These are phyloP conservation scores for Pectinophora gossypiella DNA, from an alignment of 1,140 invertebrate genomes.

Conservation along the genomic window DNA sequence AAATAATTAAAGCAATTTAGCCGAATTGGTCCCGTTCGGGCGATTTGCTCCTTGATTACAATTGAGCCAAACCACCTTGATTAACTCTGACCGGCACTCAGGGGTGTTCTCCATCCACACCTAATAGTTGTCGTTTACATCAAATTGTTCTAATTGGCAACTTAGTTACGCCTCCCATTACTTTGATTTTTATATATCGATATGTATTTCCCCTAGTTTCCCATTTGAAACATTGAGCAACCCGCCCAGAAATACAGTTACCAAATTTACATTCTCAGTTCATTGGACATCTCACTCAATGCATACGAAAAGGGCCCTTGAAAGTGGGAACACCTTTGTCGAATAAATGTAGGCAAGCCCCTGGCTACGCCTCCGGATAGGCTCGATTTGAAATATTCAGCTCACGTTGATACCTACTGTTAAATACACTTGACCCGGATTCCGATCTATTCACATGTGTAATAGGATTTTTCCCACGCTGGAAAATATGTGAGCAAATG, in stretches of 20 bases:
- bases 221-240: not conserved
- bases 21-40: not conserved
- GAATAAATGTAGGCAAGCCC: slow-evolving; percentile 12
- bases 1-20: slow-evolving; percentile 3
- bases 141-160: no score
- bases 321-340: slow-evolving; percentile 19
- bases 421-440: slow-evolving; percentile 21
- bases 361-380: slow-evolving; percentile 10
- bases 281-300: slow-evolving; percentile 12
- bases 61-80: not conserved
- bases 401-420: slow-evolving; percentile 12
- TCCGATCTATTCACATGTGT: slow-evolving; percentile 12
- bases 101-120: not conserved
- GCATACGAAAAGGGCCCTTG: slow-evolving; percentile 18
- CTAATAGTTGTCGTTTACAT: not conserved
- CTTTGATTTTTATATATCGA: no score
- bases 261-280: not conserved
- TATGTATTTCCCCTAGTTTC: not conserved
- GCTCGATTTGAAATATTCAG: slow-evolving; percentile 11
- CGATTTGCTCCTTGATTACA: not conserved
- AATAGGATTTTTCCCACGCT: not conserved
- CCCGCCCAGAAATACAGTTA: not conserved
- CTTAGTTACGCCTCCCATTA: no score
- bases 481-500: not conserved
- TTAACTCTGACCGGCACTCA: not conserved